Evolutionary conservation across 2,797 vertebrate genomes (phyloP).

Genomic region (Pseudochromis fuscus): DNA sequence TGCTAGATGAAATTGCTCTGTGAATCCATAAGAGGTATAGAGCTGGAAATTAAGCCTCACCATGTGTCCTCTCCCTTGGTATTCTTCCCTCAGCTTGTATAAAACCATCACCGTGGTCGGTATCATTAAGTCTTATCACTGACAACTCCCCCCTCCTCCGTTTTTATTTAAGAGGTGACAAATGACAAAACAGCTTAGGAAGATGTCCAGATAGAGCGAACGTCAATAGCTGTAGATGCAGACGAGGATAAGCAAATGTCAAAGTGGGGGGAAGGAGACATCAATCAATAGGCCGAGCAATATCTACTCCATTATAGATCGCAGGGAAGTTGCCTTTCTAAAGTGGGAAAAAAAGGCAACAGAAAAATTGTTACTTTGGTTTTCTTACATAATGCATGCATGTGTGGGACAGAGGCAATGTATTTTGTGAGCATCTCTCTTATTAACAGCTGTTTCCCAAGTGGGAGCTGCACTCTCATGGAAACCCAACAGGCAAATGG

Average conservation of each 20-base stretch:
- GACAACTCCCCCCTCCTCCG: slow-evolving; percentile 52
- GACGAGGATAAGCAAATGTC: slow-evolving; percentile 85
- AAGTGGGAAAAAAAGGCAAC: slow-evolving; percentile 18
- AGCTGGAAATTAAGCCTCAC: slow-evolving; percentile 53
- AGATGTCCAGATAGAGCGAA: slow-evolving; percentile 81
- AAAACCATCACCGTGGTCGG: slow-evolving; percentile 59
- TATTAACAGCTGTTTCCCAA: slow-evolving; percentile 54
- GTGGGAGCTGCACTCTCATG: slow-evolving; percentile 28
- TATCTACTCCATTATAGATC: slow-evolving; percentile 77
- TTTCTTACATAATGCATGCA: slow-evolving; percentile 16
- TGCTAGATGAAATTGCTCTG: slow-evolving; percentile 52
- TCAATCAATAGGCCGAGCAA: slow-evolving; percentile 77
- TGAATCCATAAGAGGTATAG: slow-evolving; percentile 54
- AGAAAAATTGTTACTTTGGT: slow-evolving; percentile 36
- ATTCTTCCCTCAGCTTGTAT: slow-evolving; percentile 36
- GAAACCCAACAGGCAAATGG: slow-evolving; percentile 43
- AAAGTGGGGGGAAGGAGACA: slow-evolving; percentile 76
- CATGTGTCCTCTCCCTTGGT: background rate
- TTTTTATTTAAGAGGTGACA: slow-evolving; percentile 83
- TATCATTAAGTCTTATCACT: slow-evolving; percentile 77
- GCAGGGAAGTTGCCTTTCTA: slow-evolving; percentile 44
- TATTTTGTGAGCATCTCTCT: slow-evolving; percentile 29
- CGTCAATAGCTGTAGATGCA: slow-evolving; percentile 81
- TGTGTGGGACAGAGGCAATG: slow-evolving; percentile 15
- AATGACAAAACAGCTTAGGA: slow-evolving; percentile 85